Evolutionary conservation across 2,797 vertebrate species (phyloP).

Genomic region (Ctenosaura bakeri): DNA sequence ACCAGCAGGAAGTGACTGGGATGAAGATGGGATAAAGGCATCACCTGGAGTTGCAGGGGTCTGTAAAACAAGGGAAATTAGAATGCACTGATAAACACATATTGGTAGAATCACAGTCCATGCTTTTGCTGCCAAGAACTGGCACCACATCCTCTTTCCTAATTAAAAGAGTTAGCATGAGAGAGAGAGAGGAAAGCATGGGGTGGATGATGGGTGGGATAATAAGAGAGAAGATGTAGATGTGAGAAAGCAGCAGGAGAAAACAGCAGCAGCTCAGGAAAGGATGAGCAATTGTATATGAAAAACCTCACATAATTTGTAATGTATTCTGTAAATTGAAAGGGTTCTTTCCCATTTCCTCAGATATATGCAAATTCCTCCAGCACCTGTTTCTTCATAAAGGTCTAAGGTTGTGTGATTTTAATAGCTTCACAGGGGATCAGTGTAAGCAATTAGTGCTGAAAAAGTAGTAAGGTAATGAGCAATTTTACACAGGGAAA

Average conservation of each 20-base stretch:
- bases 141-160: background rate
- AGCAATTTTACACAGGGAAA: background rate
- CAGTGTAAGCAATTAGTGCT: conserved; percentile 24
- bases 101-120: accelerated
- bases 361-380: background rate
- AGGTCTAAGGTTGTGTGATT: conserved; percentile 27
- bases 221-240: background rate
- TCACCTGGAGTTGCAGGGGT: conserved; percentile 98
- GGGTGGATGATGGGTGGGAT: background rate
- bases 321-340: conserved; percentile 24
- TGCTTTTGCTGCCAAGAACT: conserved; percentile 32
- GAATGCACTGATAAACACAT: background rate
- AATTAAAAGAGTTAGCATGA: conserved; percentile 4
- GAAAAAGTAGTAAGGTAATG: conserved; percentile 19
- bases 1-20: conserved; percentile 89
- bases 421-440: conserved; percentile 32
- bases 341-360: conserved; percentile 31
- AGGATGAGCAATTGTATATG: background rate
- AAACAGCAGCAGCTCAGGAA: background rate
- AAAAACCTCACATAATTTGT: background rate
- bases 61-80: conserved; percentile 77
- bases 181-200: background rate
- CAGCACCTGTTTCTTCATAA: conserved; percentile 13
- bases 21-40: conserved; percentile 92
- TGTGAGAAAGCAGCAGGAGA: background rate